phyloP scores from a whole-genome alignment of 2,113 vertebrate genomes.

The Colinus virginianus region DNA sequence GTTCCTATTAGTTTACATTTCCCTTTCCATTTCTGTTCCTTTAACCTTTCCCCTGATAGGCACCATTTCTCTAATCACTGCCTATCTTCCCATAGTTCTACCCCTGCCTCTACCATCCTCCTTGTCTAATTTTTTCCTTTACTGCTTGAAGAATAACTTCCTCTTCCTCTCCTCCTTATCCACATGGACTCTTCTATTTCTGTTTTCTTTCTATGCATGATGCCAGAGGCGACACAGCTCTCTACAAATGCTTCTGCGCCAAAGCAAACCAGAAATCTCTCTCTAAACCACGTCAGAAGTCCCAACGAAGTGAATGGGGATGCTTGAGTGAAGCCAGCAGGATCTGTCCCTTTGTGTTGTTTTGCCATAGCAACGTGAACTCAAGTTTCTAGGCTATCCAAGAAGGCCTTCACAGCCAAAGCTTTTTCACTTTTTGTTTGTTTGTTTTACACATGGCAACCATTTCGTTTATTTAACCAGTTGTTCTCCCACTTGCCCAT shows the following conservation, averaged over 20 bases:
- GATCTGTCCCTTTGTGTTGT: slow-evolving; percentile 43
- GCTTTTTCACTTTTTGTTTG: slow-evolving; percentile 58
- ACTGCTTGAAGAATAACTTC: slow-evolving; percentile 56
- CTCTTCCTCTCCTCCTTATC: slow-evolving; percentile 57
- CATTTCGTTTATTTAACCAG: slow-evolving; percentile 4
- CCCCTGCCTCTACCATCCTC: not conserved
- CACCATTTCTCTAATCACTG: slow-evolving; percentile 28
- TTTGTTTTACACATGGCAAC: slow-evolving; percentile 48
- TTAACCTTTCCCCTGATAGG: not conserved
- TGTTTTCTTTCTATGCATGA: not conserved
- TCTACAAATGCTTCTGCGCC: not conserved
- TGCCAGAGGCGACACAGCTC: not conserved
- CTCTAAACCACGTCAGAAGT: not conserved
- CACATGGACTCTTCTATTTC: not conserved
- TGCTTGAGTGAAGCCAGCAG: not conserved
- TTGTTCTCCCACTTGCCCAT: not conserved
- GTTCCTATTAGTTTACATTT: slow-evolving; percentile 1
- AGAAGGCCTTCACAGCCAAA: slow-evolving; percentile 11
- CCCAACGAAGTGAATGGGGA: not conserved
- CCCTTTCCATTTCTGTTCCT: not conserved
- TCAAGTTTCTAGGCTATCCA: slow-evolving; percentile 51
- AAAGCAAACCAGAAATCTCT: not conserved
- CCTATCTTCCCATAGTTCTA: not conserved
- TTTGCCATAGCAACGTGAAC: slow-evolving; percentile 46
- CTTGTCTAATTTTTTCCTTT: slow-evolving; percentile 46